Base-by-base conservation (phyloP, 2,113 vertebrate genomes). In the Dasyornis broadbenti region DNA sequence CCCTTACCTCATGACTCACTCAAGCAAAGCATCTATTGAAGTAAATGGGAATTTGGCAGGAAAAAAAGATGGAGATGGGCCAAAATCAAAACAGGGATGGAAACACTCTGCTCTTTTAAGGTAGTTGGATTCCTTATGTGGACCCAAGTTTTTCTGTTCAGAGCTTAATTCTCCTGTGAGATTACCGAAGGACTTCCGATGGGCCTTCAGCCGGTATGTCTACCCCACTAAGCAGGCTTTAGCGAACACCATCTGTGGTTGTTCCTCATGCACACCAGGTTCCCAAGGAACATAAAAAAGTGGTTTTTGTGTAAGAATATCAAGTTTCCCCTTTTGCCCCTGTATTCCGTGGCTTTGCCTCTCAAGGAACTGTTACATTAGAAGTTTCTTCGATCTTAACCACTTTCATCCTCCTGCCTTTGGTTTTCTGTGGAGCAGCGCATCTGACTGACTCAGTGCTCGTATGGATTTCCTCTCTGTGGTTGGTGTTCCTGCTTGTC, bases 161-260 rank as follows among this genome's bases (percentile, higher is more conserved):
- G 61, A 90, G 28, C 21, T 89, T 89, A 95, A 90, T 65, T 84
- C 64, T 90, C 47, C 15, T 21, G 31, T 39, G 44, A 93, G 88
- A 89, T 95, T 95, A 92, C 45, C 1, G 1, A 57, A 83, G 82
- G 28, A 71, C 90, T 96, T 97, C 85, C 31, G 40, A 81, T 16
- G 60, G 71, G 64, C 68, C 70, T 78, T 77, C 33, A 77, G 82
- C 54, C 0, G 2, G 6, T 2, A 5, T 23, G 44, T 66, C 52
- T 86, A 27, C 63, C 86, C 75, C 61, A 23, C 64, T 96, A 93
- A 96, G 79, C 0, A 86, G 88, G 88, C 72, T 96, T 96, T 95
- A 96, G 73, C 3, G 1, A 93, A 5, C 5, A 5, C 93, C 94
- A 90, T 96, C 96, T 97, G 94, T 90, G 88, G 33, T 21, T 68